Evolutionary conservation across 2,797 vertebrate genomes (phyloP).

Genomic region (Aeoliscus strigatus): DNA sequence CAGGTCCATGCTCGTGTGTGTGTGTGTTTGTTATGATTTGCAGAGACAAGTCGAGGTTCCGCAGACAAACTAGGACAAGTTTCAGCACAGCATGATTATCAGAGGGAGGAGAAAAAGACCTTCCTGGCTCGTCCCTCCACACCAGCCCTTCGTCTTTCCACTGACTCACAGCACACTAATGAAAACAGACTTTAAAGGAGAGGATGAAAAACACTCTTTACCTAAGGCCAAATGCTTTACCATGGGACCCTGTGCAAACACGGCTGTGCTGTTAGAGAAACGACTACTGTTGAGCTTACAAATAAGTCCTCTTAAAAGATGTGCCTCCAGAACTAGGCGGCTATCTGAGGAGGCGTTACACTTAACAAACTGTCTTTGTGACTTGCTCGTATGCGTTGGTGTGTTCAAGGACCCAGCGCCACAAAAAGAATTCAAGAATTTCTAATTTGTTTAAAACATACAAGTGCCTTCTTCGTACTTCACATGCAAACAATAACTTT

Average conservation of each 20-base stretch:
- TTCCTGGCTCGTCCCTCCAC: constrained; percentile 48
- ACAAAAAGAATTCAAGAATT: constrained; percentile 13
- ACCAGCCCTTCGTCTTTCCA: constrained; percentile 51
- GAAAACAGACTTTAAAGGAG: constrained; percentile 64
- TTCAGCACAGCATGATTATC: constrained; percentile 60
- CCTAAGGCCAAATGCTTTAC: constrained; percentile 53
- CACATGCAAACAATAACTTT: constrained; percentile 45
- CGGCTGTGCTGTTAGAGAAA: constrained; percentile 38
- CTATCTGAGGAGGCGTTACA: constrained; percentile 9
- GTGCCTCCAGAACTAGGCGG: constrained; percentile 5
- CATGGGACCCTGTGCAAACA: constrained; percentile 46
- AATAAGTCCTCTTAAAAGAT: constrained; percentile 30
- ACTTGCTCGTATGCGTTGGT: constrained; percentile 2
- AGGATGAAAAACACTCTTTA: constrained; percentile 56
- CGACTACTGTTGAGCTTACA: constrained; percentile 44
- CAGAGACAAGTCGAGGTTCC: constrained; percentile 50
- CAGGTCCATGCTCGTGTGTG: not conserved
- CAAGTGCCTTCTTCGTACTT: constrained; percentile 44
- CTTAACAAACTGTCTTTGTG: constrained; percentile 8
- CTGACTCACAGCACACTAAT: constrained; percentile 64
- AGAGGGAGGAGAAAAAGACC: constrained; percentile 39
- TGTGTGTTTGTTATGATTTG: constrained; percentile 47
- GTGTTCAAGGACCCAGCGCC: not conserved
- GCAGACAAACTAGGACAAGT: constrained; percentile 64
- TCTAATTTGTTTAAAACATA: constrained; percentile 26